A percentile compares a stretch with the other conserved stretches of the same genome.
Conservation (phyloP, 2,888 invertebrate species). For the Drosophila greeni region DNA sequence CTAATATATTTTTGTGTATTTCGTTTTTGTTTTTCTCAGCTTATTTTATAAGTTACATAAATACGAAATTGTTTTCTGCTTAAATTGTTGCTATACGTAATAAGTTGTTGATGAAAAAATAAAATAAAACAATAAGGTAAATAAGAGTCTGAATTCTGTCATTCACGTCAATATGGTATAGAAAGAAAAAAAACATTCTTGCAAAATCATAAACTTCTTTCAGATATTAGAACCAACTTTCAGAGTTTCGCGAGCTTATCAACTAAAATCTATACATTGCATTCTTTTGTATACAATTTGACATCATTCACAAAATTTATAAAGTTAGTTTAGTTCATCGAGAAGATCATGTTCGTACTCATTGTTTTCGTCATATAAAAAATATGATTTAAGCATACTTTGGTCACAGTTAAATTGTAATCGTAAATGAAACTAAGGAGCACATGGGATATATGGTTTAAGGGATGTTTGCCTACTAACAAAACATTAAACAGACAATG, state of each 20-base stretch:
- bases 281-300: constrained; percentile 52
- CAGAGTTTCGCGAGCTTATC: constrained; percentile 39
- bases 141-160: constrained; percentile 47
- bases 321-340: constrained; percentile 35
- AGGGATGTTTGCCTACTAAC: constrained; percentile 55
- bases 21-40: constrained; percentile 56
- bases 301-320: constrained; percentile 55
- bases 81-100: constrained; percentile 54
- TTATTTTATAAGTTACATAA: constrained; percentile 61
- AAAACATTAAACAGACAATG: constrained; percentile 61
- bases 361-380: constrained; percentile 27
- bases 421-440: constrained; percentile 41
- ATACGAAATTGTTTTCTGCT: constrained; percentile 50
- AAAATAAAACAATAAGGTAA: constrained; percentile 10
- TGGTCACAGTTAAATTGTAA: constrained; percentile 50
- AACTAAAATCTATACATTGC: constrained; percentile 62
- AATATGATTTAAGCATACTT: constrained; percentile 45
- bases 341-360: constrained; percentile 28
- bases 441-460: constrained; percentile 33
- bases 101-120: constrained; percentile 15
- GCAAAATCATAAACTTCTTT: constrained; percentile 49
- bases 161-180: constrained; percentile 52
- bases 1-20: constrained; percentile 64
- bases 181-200: constrained; percentile 43
- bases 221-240: constrained; percentile 32